Base-by-base conservation (phyloP, 2,797 vertebrate species). In the Gobionotothen gibberifrons region DNA sequence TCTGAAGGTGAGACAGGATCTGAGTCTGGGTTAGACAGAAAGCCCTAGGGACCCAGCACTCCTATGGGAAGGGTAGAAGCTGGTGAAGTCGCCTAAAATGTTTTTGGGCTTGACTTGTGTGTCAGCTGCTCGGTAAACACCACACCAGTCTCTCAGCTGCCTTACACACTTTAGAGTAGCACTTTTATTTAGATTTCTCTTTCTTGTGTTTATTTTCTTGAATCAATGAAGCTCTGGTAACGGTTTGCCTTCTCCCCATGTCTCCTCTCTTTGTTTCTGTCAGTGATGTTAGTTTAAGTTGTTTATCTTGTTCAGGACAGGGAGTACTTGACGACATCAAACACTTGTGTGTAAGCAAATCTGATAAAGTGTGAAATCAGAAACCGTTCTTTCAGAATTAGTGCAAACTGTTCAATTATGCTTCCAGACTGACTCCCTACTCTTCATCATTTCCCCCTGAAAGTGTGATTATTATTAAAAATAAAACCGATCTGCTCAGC, bases 101-200 rank as follows among this genome's bases (percentile, higher is more conserved):
- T 49, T n/a, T 39, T 67, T 43, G 58, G 16, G 21, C 61, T 62
- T 36, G 11, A 56, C 55, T 22, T 14, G n/a, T 39, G 19, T 39
- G 55, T 53, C 12, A 26, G 48, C 29, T 9, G 32, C n/a, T 46
- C 36, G 3, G 9, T 46, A 22, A 72, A 47, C 26, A 8, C 13
- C 5, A 9, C 22, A 17, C 3, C 26, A 3, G 21, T 46, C 59
- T 52, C 14, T 53, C 2, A 22, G 53, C 46, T 63, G 75, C 67
- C 79, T 81, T 76, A 52, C 3, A 69, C 57, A 69, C 55, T 47
- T 42, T 62, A 48, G 7, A 60, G 16, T n/a, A 6, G 15, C n/a
- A 59, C 46, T 58, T 79, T 78, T 10, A 17, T 48, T 39, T 61
- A n/a, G 66, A 2, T 69, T 2, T n/a, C 61, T 43, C 59, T 63